These are phyloP conservation scores for Hydrolagus affinis DNA, from an alignment of 2,113 vertebrate species.

Conservation along the genomic window DNA sequence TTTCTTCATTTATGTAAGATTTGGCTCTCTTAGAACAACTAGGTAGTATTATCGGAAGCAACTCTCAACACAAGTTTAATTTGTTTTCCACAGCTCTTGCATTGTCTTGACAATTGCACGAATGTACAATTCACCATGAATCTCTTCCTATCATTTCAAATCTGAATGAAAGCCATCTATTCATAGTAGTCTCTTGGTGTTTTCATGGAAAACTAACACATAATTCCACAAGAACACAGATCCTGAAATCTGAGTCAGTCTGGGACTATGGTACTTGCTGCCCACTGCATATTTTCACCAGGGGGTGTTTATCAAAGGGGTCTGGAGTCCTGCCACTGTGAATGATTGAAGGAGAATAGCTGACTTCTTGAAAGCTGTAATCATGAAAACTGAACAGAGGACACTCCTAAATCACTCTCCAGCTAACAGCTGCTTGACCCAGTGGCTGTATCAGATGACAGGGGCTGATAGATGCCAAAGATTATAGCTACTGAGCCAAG, in stretches of 20 bases:
- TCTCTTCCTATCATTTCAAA: conserved; percentile 42
- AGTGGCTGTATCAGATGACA: conserved; percentile 45
- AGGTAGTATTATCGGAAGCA: conserved; percentile 34
- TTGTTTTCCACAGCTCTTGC: conserved; percentile 41
- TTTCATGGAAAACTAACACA: conserved; percentile 43
- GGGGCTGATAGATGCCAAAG: conserved; percentile 43
- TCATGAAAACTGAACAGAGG: conserved; percentile 9
- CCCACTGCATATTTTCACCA: conserved; percentile 41
- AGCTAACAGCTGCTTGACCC: conserved; percentile 33
- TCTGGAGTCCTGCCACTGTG: conserved; percentile 37
- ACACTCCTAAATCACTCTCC: conserved; percentile 18
- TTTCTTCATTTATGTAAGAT: conserved; percentile 32
- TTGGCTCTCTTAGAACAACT: conserved; percentile 39
- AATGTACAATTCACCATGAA: conserved; percentile 41
- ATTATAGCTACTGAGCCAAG: conserved; percentile 46
- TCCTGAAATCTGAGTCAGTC: conserved; percentile 43
- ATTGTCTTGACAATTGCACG: conserved; percentile 43
- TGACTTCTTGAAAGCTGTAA: conserved; percentile 31
- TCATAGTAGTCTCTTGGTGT: conserved; percentile 39
- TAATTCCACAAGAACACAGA: conserved; percentile 40
- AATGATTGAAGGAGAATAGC: conserved; percentile 40
- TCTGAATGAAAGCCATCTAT: conserved; percentile 45
- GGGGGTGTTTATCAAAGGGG: background rate
- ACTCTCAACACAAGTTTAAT: conserved; percentile 40
- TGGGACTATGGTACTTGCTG: conserved; percentile 36